Percentiles rank a stretch among this genome's conserved stretches.
These are phyloP conservation scores for Heliconius hewitsoni DNA, from an alignment of 1,140 invertebrate genomes.

Conservation along the genomic window DNA sequence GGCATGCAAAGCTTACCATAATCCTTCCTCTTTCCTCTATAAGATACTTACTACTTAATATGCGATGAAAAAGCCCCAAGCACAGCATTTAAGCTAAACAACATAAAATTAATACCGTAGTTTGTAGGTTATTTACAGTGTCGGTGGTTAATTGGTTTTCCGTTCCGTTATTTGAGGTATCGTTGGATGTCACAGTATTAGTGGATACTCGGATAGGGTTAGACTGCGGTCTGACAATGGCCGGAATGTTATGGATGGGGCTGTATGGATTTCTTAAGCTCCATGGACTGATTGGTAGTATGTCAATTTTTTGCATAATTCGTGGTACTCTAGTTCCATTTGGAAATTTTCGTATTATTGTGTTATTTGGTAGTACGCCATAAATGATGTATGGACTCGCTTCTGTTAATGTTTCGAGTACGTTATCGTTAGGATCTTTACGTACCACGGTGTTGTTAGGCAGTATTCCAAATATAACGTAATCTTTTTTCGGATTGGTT, in stretches of 20 bases:
- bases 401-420: slow-evolving; percentile 84
- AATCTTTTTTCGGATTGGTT: slow-evolving; percentile 83
- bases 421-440: slow-evolving; percentile 85
- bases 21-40: slow-evolving; percentile 42
- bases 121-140: slow-evolving; percentile 82
- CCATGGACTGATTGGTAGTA: slow-evolving; percentile 81
- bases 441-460: slow-evolving; percentile 88
- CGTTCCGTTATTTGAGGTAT: slow-evolving; percentile 76
- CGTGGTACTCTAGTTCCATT: slow-evolving; percentile 88
- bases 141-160: slow-evolving; percentile 76
- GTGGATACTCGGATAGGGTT: slow-evolving; percentile 80
- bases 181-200: slow-evolving; percentile 79
- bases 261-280: slow-evolving; percentile 81
- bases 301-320: slow-evolving; percentile 82
- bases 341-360: slow-evolving; percentile 86
- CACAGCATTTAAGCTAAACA: slow-evolving; percentile 75
- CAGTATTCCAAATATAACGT: slow-evolving; percentile 86
- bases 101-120: slow-evolving; percentile 78
- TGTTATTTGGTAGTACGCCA: slow-evolving; percentile 87
- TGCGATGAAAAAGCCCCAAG: slow-evolving; percentile 59
- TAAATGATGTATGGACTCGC: slow-evolving; percentile 87
- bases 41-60: slow-evolving; percentile 41
- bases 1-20: slow-evolving; percentile 65
- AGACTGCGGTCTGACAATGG: slow-evolving; percentile 80
- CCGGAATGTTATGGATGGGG: slow-evolving; percentile 81